Conservation (phyloP, 2,113 vertebrate species). For the Sturnus vulgaris region DNA sequence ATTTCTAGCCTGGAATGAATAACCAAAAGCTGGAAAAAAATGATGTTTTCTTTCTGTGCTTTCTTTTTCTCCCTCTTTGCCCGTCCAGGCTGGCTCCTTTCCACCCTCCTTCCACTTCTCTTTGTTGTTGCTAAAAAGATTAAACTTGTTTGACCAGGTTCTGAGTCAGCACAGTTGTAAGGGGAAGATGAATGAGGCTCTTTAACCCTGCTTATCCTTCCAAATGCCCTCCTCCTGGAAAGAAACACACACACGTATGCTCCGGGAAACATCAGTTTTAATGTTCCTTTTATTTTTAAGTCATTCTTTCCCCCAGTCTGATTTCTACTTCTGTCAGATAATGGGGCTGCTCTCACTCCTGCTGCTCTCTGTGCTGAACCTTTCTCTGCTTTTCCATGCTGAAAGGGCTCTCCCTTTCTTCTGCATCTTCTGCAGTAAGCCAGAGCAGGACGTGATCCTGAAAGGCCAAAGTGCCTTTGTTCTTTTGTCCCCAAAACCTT, state of each 20-base stretch:
- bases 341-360: slow-evolving; percentile 34
- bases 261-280: slow-evolving; percentile 31
- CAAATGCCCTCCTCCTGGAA: slow-evolving; percentile 39
- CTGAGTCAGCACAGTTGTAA: slow-evolving; percentile 62
- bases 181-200: slow-evolving; percentile 56
- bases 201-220: slow-evolving; percentile 58
- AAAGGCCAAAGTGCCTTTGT: slow-evolving; percentile 34
- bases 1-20: background rate
- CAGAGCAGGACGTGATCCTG: slow-evolving; percentile 26
- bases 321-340: slow-evolving; percentile 42
- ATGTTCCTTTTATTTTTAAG: slow-evolving; percentile 54
- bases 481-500: slow-evolving; percentile 58
- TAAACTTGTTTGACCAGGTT: slow-evolving; percentile 64
- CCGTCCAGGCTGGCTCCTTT: slow-evolving; percentile 23
- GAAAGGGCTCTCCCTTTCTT: slow-evolving; percentile 55
- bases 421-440: slow-evolving; percentile 35
- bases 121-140: slow-evolving; percentile 57
- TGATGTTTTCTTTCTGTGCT: slow-evolving; percentile 13
- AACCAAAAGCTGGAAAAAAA: background rate
- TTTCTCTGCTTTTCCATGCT: slow-evolving; percentile 9
- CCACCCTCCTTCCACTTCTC: slow-evolving; percentile 32
- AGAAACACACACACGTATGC: slow-evolving; percentile 13
- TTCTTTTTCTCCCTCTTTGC: background rate
- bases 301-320: slow-evolving; percentile 24
- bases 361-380: slow-evolving; percentile 43